These are phyloP conservation scores for Craniophora ligustri DNA, from an alignment of 2,888 invertebrate species.

Conservation along the genomic window DNA sequence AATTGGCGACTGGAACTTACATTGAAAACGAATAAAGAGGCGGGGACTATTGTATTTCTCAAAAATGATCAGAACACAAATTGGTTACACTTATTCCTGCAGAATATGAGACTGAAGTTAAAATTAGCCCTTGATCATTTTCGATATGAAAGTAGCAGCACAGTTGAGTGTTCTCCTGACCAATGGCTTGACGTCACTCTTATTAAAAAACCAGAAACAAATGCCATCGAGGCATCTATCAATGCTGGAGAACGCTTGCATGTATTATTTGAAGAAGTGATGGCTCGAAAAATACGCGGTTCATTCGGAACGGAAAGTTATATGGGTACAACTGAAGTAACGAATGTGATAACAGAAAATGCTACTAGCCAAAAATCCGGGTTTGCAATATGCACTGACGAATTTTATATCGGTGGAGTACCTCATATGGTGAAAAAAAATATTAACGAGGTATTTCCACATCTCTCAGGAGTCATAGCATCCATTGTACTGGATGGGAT, in stretches of 20 bases:
- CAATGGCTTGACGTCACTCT: constrained; percentile 80
- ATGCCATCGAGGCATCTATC: constrained; percentile 77
- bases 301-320: not conserved
- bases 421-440: constrained; percentile 61
- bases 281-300: constrained; percentile 38
- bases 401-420: constrained; percentile 76
- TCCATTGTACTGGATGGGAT: constrained; percentile 69
- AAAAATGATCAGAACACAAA: constrained; percentile 59
- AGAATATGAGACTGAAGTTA: constrained; percentile 77
- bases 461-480: constrained; percentile 73
- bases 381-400: constrained; percentile 69
- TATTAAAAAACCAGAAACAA: constrained; percentile 69
- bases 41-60: constrained; percentile 76
- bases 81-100: constrained; percentile 74
- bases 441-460: constrained; percentile 62
- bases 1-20: constrained; percentile 79
- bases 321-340: not conserved
- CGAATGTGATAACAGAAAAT: not conserved
- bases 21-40: constrained; percentile 72
- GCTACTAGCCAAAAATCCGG: not conserved
- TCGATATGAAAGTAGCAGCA: constrained; percentile 73
- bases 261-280: constrained; percentile 61
- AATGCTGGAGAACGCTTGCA: constrained; percentile 79
- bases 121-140: constrained; percentile 67
- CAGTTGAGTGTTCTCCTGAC: constrained; percentile 70